These are phyloP conservation scores for Pedetes capensis DNA, from an alignment of 2,113 vertebrate species.

Conservation along the genomic window DNA sequence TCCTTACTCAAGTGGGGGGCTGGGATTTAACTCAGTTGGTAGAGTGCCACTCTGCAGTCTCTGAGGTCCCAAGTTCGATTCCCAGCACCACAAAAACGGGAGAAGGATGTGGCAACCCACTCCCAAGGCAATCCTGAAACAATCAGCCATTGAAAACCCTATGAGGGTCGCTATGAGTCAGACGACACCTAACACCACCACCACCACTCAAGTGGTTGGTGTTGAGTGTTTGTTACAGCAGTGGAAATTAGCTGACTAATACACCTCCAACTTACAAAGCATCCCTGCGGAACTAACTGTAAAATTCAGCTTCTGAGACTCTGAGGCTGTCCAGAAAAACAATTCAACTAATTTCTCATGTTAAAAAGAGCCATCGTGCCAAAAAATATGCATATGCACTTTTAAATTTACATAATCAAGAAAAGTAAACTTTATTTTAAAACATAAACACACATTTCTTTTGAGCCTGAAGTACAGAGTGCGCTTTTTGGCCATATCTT, in stretches of 20 bases:
- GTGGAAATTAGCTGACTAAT: not conserved
- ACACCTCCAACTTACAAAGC: too few species aligned
- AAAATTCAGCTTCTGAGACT: not conserved
- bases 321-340: not conserved
- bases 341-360: not conserved
- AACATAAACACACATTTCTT: not conserved
- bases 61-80: too few species aligned
- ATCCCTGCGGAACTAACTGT: not conserved
- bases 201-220: too few species aligned
- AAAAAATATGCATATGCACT: not conserved
- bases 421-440: conserved; percentile 14
- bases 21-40: too few species aligned
- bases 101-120: too few species aligned
- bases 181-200: too few species aligned
- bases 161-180: too few species aligned
- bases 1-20: not conserved
- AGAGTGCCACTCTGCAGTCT: too few species aligned
- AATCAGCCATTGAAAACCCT: too few species aligned
- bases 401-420: not conserved
- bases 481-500: conserved; percentile 41
- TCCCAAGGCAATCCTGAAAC: too few species aligned
- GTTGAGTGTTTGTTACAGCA: not conserved
- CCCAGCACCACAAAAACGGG: too few species aligned
- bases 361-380: not conserved
- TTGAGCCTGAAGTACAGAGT: conserved; percentile 60